These are phyloP conservation scores for Gracilinanus agilis DNA, from an alignment of 2,113 vertebrate genomes.

Conservation along the genomic window DNA sequence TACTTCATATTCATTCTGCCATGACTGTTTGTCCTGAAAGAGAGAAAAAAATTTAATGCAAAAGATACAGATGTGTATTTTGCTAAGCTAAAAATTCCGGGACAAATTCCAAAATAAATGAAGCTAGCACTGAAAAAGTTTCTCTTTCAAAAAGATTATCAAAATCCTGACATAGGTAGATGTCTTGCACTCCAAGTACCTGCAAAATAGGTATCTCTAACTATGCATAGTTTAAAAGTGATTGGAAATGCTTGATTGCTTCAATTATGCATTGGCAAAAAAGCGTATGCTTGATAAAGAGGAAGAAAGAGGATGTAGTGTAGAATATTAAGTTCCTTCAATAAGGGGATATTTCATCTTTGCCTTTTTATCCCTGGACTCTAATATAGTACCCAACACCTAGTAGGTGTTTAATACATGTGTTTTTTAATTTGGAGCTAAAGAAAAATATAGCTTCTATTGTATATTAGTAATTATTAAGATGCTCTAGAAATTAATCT, in stretches of 20 bases:
- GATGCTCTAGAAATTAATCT: not conserved
- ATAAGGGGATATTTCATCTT: not conserved
- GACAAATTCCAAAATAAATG: slow-evolving; percentile 13
- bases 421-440: not conserved
- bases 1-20: slow-evolving; percentile 99
- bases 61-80: slow-evolving; percentile 18
- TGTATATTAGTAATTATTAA: not conserved
- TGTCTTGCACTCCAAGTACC: slow-evolving; percentile 22
- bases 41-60: slow-evolving; percentile 36
- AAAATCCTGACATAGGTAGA: slow-evolving; percentile 22
- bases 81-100: slow-evolving; percentile 38
- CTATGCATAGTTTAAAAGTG: not conserved
- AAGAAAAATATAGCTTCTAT: not conserved
- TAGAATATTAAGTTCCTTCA: not conserved
- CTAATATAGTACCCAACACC: not conserved
- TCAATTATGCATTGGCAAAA: not conserved
- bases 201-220: slow-evolving; percentile 40
- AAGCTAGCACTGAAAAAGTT: slow-evolving; percentile 5
- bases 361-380: not conserved
- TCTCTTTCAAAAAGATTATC: slow-evolving; percentile 44
- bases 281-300: not conserved
- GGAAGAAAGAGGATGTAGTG: not conserved
- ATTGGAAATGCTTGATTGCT: slow-evolving; percentile 10
- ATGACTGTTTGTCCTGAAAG: slow-evolving; percentile 96
- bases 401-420: not conserved